Evolutionary conservation across 2,797 vertebrate genomes (phyloP).

Genomic region (Tiaroga cobitis): DNA sequence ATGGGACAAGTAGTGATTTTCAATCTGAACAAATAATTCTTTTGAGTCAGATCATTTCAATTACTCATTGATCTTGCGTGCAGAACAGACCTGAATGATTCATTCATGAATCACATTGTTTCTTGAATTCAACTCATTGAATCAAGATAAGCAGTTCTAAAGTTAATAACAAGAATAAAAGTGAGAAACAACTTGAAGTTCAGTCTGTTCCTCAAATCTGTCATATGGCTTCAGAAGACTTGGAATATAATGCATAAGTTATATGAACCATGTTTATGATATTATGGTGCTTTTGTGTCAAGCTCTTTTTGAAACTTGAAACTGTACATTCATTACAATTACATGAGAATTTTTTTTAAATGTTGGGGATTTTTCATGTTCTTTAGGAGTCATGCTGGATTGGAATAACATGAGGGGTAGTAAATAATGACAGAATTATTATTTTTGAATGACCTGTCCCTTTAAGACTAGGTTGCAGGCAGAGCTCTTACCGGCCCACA

Average conservation of each 20-base stretch:
- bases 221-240: not conserved
- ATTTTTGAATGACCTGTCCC: not conserved
- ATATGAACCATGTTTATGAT: not conserved
- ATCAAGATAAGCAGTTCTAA: not conserved
- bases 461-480: constrained; percentile 57
- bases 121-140: not conserved
- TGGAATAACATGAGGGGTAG: not conserved
- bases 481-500: constrained; percentile 9
- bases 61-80: no score
- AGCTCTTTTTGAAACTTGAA: not conserved
- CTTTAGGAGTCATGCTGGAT: not conserved
- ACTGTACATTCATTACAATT: not conserved
- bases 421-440: not conserved
- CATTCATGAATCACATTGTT: not conserved
- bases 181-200: not conserved
- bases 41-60: no score
- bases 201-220: not conserved
- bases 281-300: not conserved
- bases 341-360: no score
- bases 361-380: no score
- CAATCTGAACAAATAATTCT: no score
- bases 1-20: not conserved
- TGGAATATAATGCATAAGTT: not conserved
- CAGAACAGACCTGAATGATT: no score
- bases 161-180: not conserved